A percentile compares a stretch with the other conserved stretches of the same genome.
phyloP scores from a whole-genome alignment of 2,888 invertebrate species.

The Abrostola triplasia region DNA sequence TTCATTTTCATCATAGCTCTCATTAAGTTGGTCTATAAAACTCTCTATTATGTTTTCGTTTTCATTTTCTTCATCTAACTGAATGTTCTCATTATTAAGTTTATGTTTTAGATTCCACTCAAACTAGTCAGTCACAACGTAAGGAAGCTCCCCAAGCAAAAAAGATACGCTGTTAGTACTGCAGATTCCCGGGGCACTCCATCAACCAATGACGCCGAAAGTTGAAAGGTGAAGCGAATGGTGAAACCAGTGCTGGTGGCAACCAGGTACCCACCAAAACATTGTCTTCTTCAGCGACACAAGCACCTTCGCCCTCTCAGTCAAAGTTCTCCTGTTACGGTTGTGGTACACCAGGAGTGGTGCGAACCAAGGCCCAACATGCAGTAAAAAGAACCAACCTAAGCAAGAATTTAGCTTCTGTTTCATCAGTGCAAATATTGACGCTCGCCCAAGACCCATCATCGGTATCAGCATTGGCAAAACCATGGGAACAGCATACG shows the following conservation, averaged over 20 bases:
- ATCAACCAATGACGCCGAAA: slow-evolving; percentile 9
- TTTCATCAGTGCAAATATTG: slow-evolving; percentile 7
- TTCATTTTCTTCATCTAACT: too few species aligned
- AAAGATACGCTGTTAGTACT: slow-evolving; percentile 10
- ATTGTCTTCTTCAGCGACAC: slow-evolving; percentile 7
- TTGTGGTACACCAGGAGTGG: slow-evolving; percentile 17
- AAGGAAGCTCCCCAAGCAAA: slow-evolving; percentile 1
- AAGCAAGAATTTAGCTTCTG: slow-evolving; percentile 27
- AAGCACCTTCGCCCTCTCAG: slow-evolving; percentile 18
- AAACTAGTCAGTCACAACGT: background rate
- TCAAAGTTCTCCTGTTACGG: slow-evolving; percentile 12
- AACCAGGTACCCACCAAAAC: background rate
- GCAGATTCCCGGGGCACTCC: slow-evolving; percentile 11
- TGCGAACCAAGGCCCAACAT: slow-evolving; percentile 21
- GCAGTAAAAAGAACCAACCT: slow-evolving; percentile 5
- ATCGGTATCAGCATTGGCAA: slow-evolving; percentile 31
- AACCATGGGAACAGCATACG: slow-evolving; percentile 9
- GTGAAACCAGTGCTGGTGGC: slow-evolving; percentile 8
- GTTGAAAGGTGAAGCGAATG: slow-evolving; percentile 12
- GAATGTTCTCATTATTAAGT: too few species aligned
- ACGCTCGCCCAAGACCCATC: slow-evolving; percentile 28
- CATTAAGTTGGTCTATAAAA: too few species aligned
- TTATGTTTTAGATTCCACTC: too few species aligned
- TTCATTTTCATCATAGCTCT: too few species aligned
- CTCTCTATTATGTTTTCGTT: too few species aligned